Percentiles rank a stretch among this genome's conserved stretches.
These are phyloP conservation scores for Stegostoma tigrinum DNA, from an alignment of 2,113 vertebrate species.

Conservation along the genomic window DNA sequence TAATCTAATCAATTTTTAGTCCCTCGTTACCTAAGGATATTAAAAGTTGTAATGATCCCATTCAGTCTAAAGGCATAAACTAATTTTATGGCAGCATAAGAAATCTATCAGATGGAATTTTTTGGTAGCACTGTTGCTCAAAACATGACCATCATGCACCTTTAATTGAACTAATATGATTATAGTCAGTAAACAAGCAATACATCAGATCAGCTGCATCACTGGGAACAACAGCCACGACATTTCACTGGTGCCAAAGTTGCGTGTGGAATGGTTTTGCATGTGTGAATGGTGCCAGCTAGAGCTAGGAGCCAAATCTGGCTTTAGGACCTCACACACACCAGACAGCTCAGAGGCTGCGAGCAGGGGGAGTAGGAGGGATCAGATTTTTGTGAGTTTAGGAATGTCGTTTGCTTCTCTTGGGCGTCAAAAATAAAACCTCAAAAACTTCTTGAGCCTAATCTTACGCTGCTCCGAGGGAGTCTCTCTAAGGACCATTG, in stretches of 20 bases:
- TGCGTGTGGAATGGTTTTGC: background rate
- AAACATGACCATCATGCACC: too few species aligned
- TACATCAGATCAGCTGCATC: background rate
- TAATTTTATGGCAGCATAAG: background rate
- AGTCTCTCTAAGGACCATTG: background rate
- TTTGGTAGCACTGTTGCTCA: background rate
- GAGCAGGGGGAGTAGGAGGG: background rate
- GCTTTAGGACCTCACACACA: background rate
- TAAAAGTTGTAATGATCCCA: background rate
- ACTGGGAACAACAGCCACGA: background rate
- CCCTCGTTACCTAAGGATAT: background rate
- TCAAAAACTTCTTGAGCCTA: background rate
- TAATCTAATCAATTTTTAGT: too few species aligned
- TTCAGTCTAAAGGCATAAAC: background rate
- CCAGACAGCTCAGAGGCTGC: too few species aligned
- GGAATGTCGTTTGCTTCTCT: background rate
- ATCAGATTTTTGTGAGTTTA: background rate
- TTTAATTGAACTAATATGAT: too few species aligned
- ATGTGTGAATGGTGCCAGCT: background rate
- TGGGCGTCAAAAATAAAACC: background rate
- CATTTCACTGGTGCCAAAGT: background rate
- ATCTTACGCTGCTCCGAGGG: background rate
- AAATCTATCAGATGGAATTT: background rate
- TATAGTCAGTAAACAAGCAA: background rate
- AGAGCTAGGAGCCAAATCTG: background rate